Base-by-base conservation (phyloP, 92 coral and sea anemone genomes). In the Anthopleura xanthogrammica region DNA sequence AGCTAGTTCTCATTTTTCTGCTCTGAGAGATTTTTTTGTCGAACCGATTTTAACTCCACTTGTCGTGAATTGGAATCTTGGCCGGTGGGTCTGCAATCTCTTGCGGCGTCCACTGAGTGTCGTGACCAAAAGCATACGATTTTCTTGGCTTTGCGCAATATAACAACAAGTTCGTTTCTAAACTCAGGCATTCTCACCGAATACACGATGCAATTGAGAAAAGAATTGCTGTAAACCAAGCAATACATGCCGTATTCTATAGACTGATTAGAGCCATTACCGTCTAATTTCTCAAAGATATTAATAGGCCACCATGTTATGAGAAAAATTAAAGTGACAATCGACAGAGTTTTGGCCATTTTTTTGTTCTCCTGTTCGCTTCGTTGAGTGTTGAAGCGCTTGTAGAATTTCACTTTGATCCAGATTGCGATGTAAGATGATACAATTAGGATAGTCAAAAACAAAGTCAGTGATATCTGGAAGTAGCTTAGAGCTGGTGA, bases 351-450 rank as follows among this genome's bases (percentile, higher is more conserved):
- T 36, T 36, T 68, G 42, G 74, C 42, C 74, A 68, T 68, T 23
- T 68, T 68, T 68, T 36, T 68, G 11, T 68, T 68, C 42, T 68
- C 74, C 14, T 68, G 14, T 22, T 68, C 74, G 42, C 17, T 68
- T 36, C 74, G 40, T 36, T 24, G 74, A 23, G 41, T 68, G 42
- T 68, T 68, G 74, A 68, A 68, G 74, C 74, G 74, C 17, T 68
- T 68, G 74, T 36, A 36, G 41, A 68, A 68, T 8, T 46, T 68
- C 9, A 68, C 74, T 13, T 68, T 68, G 74, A 36, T 68, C 74
- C 74, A 68, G 74, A 68, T 68, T 68, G 74, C 74, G 36, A 68
- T 23, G 36, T 68, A 68, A 14, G 74, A 68, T n/a, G 74, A 68
- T 68, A 68, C 20, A 16, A 68, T 36, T 9, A 36, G 29, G 43